Evolutionary conservation across 2,888 invertebrate genomes (phyloP).

Genomic region (Philonicus albiceps): DNA sequence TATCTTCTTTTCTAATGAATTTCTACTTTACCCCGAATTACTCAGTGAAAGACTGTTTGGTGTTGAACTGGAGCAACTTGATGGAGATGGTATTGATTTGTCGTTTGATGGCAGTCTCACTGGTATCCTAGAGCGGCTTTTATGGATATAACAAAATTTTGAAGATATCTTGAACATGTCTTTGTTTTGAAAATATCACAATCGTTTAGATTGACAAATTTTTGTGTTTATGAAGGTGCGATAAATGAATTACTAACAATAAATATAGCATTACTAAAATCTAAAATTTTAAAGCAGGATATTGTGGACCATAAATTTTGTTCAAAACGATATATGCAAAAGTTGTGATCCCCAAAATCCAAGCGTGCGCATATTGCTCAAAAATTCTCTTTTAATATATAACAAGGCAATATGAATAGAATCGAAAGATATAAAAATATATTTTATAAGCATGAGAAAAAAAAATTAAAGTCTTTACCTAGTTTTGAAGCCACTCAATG

Average conservation of each 20-base stretch:
- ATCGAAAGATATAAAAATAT: background rate
- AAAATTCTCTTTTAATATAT: background rate
- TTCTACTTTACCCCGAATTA: slow-evolving; percentile 60
- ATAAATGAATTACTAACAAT: background rate
- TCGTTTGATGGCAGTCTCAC: slow-evolving; percentile 61
- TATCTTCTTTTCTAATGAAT: slow-evolving; percentile 25
- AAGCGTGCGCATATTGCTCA: background rate
- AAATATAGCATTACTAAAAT: background rate
- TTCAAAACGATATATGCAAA: background rate
- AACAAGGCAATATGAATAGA: background rate
- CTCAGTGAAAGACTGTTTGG: slow-evolving; percentile 58
- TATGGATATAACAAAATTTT: slow-evolving; percentile 49
- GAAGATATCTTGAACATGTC: slow-evolving; percentile 45
- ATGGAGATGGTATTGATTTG: slow-evolving; percentile 60
- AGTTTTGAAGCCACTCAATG: slow-evolving; percentile 67
- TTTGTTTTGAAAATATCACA: slow-evolving; percentile 48
- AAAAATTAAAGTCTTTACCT: slow-evolving; percentile 56
- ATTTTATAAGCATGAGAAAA: slow-evolving; percentile 1
- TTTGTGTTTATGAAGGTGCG: background rate
- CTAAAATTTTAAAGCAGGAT: background rate
- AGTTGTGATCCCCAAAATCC: background rate
- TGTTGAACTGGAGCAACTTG: slow-evolving; percentile 57
- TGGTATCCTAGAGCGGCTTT: slow-evolving; percentile 61
- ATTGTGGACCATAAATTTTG: background rate
- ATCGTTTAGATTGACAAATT: background rate